Conservation (phyloP, 1,140 invertebrate species). For the Diabrotica virgifera region DNA sequence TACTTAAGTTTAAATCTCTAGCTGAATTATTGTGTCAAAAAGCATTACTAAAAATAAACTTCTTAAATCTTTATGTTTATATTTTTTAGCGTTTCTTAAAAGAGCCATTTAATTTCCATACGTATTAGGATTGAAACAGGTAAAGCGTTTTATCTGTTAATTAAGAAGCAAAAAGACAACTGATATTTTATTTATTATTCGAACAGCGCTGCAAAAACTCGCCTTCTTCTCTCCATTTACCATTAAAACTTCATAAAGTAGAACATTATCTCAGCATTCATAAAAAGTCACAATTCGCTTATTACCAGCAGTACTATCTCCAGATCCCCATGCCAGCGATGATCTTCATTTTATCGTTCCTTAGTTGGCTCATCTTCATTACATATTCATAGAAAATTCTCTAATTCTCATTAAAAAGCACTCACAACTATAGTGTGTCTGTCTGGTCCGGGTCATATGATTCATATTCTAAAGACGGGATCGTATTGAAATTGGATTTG, state of each 20-base stretch:
- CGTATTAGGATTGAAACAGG: too few relatives aligned
- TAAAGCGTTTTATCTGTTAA: too few relatives aligned
- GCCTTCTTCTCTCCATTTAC: background rate
- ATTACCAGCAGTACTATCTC: background rate
- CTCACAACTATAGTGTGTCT: background rate
- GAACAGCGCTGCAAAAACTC: background rate
- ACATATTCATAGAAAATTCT: slow-evolving; percentile 3
- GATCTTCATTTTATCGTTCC: slow-evolving; percentile 2
- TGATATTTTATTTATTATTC: too few relatives aligned
- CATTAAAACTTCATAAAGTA: background rate
- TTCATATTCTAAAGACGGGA: background rate
- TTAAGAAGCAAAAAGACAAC: too few relatives aligned
- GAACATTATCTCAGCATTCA: background rate
- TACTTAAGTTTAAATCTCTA: too few relatives aligned
- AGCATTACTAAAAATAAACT: too few relatives aligned
- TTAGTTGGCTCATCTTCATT: slow-evolving; percentile 1
- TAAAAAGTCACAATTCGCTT: background rate
- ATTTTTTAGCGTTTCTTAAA: too few relatives aligned
- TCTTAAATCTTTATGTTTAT: too few relatives aligned
- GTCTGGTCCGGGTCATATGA: background rate
- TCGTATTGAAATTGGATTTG: background rate
- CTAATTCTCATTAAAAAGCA: background rate
- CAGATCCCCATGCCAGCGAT: background rate
- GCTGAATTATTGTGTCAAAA: too few relatives aligned
- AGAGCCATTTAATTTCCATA: too few relatives aligned